Conservation (phyloP, 2,797 vertebrate genomes). For the Cossypha dichroa region DNA sequence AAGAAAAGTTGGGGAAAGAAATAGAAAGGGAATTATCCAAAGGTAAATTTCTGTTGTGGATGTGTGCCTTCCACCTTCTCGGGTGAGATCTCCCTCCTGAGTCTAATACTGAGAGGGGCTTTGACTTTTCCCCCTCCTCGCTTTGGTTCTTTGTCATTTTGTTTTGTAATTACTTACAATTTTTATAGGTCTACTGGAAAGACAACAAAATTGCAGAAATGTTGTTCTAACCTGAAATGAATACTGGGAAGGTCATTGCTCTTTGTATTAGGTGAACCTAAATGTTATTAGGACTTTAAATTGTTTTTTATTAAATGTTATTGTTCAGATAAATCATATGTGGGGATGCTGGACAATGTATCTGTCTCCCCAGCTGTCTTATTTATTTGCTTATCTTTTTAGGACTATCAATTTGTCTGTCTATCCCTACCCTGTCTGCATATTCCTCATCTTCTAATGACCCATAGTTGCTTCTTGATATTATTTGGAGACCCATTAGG, state of each 20-base stretch:
- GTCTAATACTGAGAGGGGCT: neutral
- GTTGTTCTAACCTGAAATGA: conserved; percentile 52
- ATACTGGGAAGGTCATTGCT: conserved; percentile 26
- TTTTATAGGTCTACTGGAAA: conserved; percentile 55
- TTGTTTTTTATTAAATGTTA: conserved; percentile 60
- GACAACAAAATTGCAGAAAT: conserved; percentile 39
- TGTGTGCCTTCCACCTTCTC: neutral
- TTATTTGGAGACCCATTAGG: conserved; percentile 59
- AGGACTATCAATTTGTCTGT: conserved; percentile 1
- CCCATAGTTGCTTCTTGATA: conserved; percentile 11
- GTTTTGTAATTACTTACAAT: conserved; percentile 41
- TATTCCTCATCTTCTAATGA: conserved; percentile 9
- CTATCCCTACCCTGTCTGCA: conserved; percentile 17
- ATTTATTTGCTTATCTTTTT: neutral
- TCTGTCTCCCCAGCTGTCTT: conserved; percentile 14
- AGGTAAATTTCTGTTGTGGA: neutral
- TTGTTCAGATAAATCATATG: conserved; percentile 61
- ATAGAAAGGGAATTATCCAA: neutral
- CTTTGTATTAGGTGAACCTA: conserved; percentile 51
- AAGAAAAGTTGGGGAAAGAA: conserved; percentile 6
- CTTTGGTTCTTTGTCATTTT: conserved; percentile 15
- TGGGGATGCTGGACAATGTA: neutral
- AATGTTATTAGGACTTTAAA: conserved; percentile 36
- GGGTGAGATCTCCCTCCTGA: neutral
- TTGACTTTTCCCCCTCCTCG: neutral